Conservation (phyloP, 1,140 invertebrate genomes). For the Eumeta japonica region DNA sequence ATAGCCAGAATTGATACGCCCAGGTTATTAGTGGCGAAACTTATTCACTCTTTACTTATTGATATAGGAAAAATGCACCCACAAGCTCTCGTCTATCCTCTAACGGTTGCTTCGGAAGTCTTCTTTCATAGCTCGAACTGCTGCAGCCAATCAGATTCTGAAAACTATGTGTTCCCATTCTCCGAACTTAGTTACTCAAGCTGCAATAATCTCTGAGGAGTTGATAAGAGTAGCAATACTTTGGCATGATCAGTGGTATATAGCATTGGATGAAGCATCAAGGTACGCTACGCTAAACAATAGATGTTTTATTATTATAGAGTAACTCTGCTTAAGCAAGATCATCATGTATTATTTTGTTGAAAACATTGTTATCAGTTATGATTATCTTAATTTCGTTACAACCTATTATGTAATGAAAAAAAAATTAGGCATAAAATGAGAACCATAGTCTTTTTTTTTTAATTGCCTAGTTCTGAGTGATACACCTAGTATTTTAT, state of each 20-base stretch:
- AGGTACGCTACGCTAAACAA: constrained; percentile 37
- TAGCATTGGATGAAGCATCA: constrained; percentile 96
- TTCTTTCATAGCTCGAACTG: constrained; percentile 75
- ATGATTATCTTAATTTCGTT: no score
- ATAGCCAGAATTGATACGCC: constrained; percentile 97
- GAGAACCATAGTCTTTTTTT: no score
- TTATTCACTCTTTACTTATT: constrained; percentile 91
- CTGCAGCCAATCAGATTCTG: constrained; percentile 92
- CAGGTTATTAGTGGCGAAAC: constrained; percentile 77
- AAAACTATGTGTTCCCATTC: constrained; percentile 95
- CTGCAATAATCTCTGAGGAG: constrained; percentile 92
- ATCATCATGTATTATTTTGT: constrained; percentile 4
- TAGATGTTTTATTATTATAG: not conserved
- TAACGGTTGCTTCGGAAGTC: constrained; percentile 98
- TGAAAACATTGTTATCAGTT: no score
- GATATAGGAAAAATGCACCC: constrained; percentile 91
- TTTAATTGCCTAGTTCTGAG: no score
- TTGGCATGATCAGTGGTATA: constrained; percentile 99
- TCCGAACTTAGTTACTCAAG: constrained; percentile 89
- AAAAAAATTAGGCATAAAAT: no score
- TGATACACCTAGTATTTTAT: no score
- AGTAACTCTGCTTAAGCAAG: no score
- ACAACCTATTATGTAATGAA: no score
- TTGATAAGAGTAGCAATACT: constrained; percentile 96
- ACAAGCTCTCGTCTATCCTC: constrained; percentile 92